Conservation (phyloP, 35 echinoderm and acorn worm species). For the Nesometra sesokonis region DNA sequence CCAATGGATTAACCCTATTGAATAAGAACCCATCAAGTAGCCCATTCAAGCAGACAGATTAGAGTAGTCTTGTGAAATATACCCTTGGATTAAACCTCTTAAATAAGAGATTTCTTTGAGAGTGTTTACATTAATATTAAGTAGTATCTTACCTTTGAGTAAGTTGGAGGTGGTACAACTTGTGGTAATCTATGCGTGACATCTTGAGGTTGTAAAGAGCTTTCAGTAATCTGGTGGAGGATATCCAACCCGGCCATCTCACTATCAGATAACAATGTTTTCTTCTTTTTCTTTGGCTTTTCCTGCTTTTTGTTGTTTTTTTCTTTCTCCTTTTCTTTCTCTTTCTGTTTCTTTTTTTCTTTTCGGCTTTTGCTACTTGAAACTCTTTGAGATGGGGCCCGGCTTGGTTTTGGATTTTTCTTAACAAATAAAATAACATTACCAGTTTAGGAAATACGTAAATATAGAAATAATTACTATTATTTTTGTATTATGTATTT, state of each 20-base stretch:
- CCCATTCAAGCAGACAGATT: too few species aligned
- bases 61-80: too few species aligned
- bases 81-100: too few species aligned
- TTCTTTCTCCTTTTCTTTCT: slow-evolving; percentile 28
- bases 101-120: too few species aligned
- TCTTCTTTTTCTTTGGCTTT: slow-evolving; percentile 3
- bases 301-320: slow-evolving; percentile 30
- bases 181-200: slow-evolving; percentile 6
- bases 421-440: too few species aligned
- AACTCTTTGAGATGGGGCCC: not conserved
- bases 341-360: slow-evolving; percentile 15
- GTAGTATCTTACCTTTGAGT: slow-evolving; percentile 4
- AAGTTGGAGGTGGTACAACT: not conserved
- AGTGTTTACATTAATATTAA: not conserved
- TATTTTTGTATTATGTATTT: too few species aligned
- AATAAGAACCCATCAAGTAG: too few species aligned
- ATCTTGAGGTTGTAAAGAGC: not conserved
- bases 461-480: too few species aligned
- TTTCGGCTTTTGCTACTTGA: not conserved
- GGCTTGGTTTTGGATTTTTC: slow-evolving; percentile 6
- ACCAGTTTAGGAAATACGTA: too few species aligned
- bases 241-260: not conserved
- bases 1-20: too few species aligned
- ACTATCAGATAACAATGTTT: not conserved
- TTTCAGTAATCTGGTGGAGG: not conserved